A percentile compares a stretch with the other conserved stretches of the same genome.
Conservation (phyloP, 2,113 vertebrate species). For the Zosterops hypoxanthus region DNA sequence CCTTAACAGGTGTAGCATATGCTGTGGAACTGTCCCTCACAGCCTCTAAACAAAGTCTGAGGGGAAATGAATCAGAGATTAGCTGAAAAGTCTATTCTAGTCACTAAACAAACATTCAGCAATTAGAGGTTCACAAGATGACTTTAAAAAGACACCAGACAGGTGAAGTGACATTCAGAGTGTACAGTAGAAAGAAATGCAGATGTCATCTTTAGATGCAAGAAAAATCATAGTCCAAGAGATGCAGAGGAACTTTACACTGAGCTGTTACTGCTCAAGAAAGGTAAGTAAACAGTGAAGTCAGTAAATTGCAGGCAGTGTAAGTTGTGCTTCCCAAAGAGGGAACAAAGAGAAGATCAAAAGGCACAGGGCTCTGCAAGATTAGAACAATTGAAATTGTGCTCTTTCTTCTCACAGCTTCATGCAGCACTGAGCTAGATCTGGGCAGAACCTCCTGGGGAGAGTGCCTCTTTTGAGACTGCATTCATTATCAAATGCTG, state of each 20-base stretch:
- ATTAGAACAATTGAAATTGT: conserved; percentile 16
- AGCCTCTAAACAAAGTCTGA: not conserved
- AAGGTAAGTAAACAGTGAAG: conserved; percentile 16
- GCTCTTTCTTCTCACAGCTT: not conserved
- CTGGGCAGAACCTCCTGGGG: not conserved
- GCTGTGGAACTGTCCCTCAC: not conserved
- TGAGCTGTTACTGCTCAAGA: not conserved
- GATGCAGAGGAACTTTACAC: not conserved
- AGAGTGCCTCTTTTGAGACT: not conserved
- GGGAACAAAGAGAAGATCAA: conserved; percentile 30
- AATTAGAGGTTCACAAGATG: not conserved
- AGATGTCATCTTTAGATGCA: not conserved
- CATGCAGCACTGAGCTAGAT: not conserved
- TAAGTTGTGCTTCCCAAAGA: not conserved
- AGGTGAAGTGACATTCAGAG: not conserved
- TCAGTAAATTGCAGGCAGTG: not conserved
- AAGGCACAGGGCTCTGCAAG: not conserved
- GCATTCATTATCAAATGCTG: not conserved
- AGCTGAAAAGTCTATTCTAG: not conserved
- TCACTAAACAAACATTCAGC: not conserved
- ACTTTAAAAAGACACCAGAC: not conserved
- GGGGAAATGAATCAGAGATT: not conserved
- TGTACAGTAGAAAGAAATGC: not conserved
- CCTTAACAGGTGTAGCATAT: not conserved
- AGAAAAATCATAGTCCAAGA: not conserved